Percentiles rank a stretch among this genome's conserved stretches.
Evolutionary conservation across 2,797 vertebrate species (phyloP).

Genomic region (Gobio occitaniae): DNA sequence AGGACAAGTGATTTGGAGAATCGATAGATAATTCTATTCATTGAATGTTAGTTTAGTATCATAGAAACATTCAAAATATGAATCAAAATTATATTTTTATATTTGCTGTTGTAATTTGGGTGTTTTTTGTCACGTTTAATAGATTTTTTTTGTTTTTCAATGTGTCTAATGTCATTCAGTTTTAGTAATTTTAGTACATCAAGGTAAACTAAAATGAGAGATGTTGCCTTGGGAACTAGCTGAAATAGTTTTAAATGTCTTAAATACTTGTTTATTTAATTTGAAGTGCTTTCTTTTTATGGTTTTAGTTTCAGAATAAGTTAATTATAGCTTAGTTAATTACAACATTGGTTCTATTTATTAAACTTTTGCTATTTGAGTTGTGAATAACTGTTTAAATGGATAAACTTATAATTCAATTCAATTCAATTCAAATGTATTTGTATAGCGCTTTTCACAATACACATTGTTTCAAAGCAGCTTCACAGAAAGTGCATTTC

Average conservation of each 20-base stretch:
- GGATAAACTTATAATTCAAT: too few relatives aligned
- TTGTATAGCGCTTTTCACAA: too few relatives aligned
- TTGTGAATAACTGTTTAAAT: background rate
- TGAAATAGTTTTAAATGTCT: background rate
- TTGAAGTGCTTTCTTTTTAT: background rate
- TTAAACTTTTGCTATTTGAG: background rate
- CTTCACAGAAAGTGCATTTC: too few relatives aligned
- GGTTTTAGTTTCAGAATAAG: background rate
- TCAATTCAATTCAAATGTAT: too few relatives aligned
- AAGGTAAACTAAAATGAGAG: background rate
- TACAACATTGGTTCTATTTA: background rate
- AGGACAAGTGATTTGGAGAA: background rate
- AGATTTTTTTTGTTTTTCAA: too few relatives aligned
- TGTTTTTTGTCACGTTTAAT: too few relatives aligned
- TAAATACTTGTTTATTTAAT: background rate
- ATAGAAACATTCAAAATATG: too few relatives aligned
- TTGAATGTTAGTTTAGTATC: background rate
- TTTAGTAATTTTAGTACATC: too few relatives aligned
- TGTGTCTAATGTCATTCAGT: too few relatives aligned
- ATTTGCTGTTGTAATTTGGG: background rate
- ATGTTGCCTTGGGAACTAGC: background rate
- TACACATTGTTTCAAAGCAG: too few relatives aligned
- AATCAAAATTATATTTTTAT: background rate
- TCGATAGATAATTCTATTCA: background rate
- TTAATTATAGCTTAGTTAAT: background rate